These are phyloP conservation scores for Scleropages formosus DNA, from an alignment of 2,797 vertebrate genomes.

Conservation along the genomic window DNA sequence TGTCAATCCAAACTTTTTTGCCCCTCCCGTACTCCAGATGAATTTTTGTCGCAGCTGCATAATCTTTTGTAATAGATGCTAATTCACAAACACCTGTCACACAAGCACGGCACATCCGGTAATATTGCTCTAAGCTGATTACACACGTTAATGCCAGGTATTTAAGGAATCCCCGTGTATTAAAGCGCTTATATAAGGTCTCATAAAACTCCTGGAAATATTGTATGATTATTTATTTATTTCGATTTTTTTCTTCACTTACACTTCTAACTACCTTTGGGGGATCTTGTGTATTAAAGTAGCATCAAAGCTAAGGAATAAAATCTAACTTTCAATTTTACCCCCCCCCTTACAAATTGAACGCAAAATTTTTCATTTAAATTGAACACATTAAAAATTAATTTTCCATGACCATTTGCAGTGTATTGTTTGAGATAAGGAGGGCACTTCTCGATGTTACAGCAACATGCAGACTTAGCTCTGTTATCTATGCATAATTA, in stretches of 20 bases:
- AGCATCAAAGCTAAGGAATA: conserved; percentile 74
- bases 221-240: conserved; percentile 80
- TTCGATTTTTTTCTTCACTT: conserved; percentile 46
- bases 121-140: conserved; percentile 88
- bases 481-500: conserved; percentile 72
- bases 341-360: too few relatives aligned
- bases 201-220: conserved; percentile 77
- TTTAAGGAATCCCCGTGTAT: conserved; percentile 90
- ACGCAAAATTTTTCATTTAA: conserved; percentile 71
- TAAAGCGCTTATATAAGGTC: conserved; percentile 93
- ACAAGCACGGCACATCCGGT: conserved; percentile 82
- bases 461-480: conserved; percentile 67
- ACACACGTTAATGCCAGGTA: conserved; percentile 92
- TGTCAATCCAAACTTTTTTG: conserved; percentile 36
- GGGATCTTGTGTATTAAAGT: conserved; percentile 85
- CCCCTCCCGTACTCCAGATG: conserved; percentile 39
- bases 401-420: conserved; percentile 86
- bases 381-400: conserved; percentile 89
- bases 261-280: conserved; percentile 71
- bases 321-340: conserved; percentile 60
- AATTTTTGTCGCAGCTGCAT: conserved; percentile 54
- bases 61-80: conserved; percentile 61
- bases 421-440: conserved; percentile 80
- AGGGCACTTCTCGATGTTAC: conserved; percentile 73
- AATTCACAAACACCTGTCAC: conserved; percentile 89